These are phyloP conservation scores for Cacoxenus indagator DNA, from an alignment of 2,888 invertebrate species.

Conservation along the genomic window DNA sequence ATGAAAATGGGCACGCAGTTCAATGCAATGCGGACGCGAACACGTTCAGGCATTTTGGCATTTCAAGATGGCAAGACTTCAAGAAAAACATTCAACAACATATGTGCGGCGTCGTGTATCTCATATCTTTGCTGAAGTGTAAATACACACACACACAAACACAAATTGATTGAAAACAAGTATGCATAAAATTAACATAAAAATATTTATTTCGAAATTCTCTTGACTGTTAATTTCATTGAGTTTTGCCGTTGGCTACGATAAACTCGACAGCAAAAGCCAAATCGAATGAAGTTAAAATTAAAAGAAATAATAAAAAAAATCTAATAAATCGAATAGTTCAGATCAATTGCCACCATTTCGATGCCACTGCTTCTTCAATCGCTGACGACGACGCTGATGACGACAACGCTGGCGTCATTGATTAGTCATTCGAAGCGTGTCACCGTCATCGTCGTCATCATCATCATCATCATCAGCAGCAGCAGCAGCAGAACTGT, in stretches of 20 bases:
- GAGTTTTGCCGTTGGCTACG: neutral
- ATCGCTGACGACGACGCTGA: neutral
- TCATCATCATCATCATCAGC: neutral
- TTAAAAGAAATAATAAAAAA: slow-evolving; percentile 2
- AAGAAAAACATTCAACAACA: no score
- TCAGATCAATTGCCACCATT: slow-evolving; percentile 1
- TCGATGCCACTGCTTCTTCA: neutral
- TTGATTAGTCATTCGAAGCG: slow-evolving; percentile 22
- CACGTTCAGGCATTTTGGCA: neutral
- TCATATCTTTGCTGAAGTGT: no score
- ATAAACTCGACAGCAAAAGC: neutral
- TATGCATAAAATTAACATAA: neutral
- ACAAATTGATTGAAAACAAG: neutral
- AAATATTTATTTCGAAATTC: neutral
- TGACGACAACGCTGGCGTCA: neutral
- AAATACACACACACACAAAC: no score
- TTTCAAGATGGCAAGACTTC: no score
- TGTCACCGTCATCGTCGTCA: neutral
- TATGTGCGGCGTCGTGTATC: no score
- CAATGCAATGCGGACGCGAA: no score
- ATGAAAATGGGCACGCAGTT: no score
- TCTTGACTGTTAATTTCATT: neutral
- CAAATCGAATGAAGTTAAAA: neutral
- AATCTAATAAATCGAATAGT: slow-evolving; percentile 10
- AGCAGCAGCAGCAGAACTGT: neutral